Base-by-base conservation (phyloP, 1,140 invertebrate genomes). In the Euura lappo region DNA sequence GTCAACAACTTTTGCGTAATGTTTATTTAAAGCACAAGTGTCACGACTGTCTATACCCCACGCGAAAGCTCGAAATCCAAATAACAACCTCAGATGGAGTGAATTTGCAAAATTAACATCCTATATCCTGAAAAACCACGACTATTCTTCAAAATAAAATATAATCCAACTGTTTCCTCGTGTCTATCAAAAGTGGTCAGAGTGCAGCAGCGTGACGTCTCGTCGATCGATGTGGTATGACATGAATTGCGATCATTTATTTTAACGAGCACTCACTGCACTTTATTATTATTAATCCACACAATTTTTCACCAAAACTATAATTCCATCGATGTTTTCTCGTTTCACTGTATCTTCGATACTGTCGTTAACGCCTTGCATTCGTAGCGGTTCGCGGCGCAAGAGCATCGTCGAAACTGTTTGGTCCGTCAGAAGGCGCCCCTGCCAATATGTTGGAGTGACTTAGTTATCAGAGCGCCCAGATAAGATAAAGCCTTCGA, bases 1-100 rank as follows among this genome's bases (percentile, higher is more conserved):
- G 51, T 60, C 51, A 60, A 60, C 51, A 60, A n/a, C 51, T 60
- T 60, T 60, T 60, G 51, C 51, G 51, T 60, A 60, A 60, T 60
- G 13, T 60, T 60, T 60, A 60, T 60, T 60, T 60, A 60, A 60
- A 60, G 51, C 51, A 60, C 51, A 60, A 3, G 51, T n/a, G 6
- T 11, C 3, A 6, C 51, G 51, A 60, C 8, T 60, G 0, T 4
- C 13, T 5, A 8, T 60, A 8, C 51, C 3, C 51, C 51, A n/a
- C 51, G 6, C 51, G 51, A 11, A 60, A 60, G 51, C 51, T 60
- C 6, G 28, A 28, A 28, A 28, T 28, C 28, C 28, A 28, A 28
- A 28, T 28, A 28, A 28, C 28, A 28, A 28, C 28, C 28, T 28
- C 28, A 1, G 28, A 28, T 28, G 28, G 28, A 28, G 28, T 28